Base-by-base conservation (phyloP, 2,888 invertebrate genomes). In the Lasiommata megera region DNA sequence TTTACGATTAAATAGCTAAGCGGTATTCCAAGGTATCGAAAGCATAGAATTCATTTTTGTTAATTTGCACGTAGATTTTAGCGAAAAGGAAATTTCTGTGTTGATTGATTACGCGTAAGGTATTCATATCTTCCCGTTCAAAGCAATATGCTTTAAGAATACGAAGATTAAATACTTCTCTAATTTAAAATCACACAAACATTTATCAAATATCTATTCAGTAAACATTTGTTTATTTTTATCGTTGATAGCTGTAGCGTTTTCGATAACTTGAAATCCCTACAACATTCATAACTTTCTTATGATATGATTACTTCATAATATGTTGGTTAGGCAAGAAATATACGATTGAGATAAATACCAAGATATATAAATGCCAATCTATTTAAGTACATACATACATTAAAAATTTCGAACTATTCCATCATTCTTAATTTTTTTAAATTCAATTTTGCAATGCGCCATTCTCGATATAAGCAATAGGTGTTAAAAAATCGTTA, bases 361-460 rank as follows among this genome's bases (percentile, higher is more conserved):
- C 44, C 70, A 72, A 73, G 83, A 86, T 88, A 87, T 85, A 84
- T 82, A 68, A 77, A 66, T 72, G 76, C 69, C 76, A 72, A 54
- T 61, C 58, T 61, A 43, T 23, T 43, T 43, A 79, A 65, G 76
- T 84, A 79, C 71, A 63, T 67, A 68, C 69, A 71, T 29, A 5
- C 43, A n/a, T 46, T 14, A 28, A 46, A 44, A 31, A 16, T 14
- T 29, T 16, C 36, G 16, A n/a, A n/a, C 18, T 23, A 7, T 11
- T 12, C 9, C 72, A 73, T n/a, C n/a, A n/a, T n/a, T n/a, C n/a
- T n/a, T n/a, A n/a, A n/a, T n/a, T n/a, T n/a, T n/a, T n/a, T n/a
- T n/a, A n/a, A n/a, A n/a, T n/a, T n/a, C n/a, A n/a, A n/a, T n/a
- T 37, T 54, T 38, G 54, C 54, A 44, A 50, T 46, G 54, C 44